Conservation (phyloP, 1,140 invertebrate genomes). For the Leptinotarsa lineolata region DNA sequence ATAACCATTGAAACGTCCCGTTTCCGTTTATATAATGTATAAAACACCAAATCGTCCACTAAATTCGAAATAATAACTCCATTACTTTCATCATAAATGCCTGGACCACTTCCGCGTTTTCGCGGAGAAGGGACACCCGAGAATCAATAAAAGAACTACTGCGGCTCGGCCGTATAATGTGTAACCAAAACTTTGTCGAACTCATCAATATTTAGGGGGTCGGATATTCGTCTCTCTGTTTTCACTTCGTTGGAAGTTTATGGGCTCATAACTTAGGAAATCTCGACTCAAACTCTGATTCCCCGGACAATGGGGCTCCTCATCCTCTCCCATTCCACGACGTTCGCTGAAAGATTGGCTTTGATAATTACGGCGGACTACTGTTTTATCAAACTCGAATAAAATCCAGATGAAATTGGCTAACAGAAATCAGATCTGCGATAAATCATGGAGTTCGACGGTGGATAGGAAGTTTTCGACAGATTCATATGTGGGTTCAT, state of each 20-base stretch:
- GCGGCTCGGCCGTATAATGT: constrained; percentile 16
- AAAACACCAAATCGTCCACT: not conserved
- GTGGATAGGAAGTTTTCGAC: not conserved
- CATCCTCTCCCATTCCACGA: constrained; percentile 26
- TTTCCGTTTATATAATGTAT: not conserved
- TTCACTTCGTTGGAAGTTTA: constrained; percentile 37
- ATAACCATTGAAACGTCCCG: too few species aligned
- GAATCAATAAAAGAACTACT: constrained; percentile 19
- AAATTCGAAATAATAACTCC: not conserved
- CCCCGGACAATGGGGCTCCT: constrained; percentile 38
- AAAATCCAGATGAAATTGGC: constrained; percentile 22
- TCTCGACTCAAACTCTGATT: constrained; percentile 40
- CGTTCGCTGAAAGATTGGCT: constrained; percentile 35
- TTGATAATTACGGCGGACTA: constrained; percentile 35
- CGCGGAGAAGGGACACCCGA: not conserved
- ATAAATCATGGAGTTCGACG: constrained; percentile 22
- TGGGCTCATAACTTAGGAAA: constrained; percentile 40
- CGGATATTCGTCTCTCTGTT: constrained; percentile 40
- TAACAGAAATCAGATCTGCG: constrained; percentile 24
- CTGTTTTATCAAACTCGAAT: constrained; percentile 30
- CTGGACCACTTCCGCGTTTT: not conserved
- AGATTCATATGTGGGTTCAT: too few species aligned
- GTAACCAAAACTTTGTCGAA: constrained; percentile 22
- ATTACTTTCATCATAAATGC: not conserved
- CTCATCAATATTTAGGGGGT: constrained; percentile 40